phyloP scores from a whole-genome alignment of 2,888 invertebrate species.

The Baronia brevicornis region DNA sequence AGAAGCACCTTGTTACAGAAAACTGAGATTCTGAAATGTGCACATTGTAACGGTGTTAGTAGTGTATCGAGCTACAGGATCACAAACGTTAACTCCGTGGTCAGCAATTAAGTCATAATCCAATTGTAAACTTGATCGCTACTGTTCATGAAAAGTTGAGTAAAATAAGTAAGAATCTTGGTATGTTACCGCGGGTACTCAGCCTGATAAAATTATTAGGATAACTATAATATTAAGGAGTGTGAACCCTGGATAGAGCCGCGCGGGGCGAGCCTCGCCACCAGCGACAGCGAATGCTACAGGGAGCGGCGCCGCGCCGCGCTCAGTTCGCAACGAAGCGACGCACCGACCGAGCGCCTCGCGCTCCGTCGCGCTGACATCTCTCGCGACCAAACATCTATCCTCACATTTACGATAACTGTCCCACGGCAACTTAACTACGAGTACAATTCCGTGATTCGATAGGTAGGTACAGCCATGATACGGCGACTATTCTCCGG shows the following conservation, averaged over 20 bases:
- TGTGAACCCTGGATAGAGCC: constrained; percentile 16
- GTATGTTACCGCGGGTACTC: too few relatives aligned
- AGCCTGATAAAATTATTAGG: too few relatives aligned
- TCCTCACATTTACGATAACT: constrained; percentile 61
- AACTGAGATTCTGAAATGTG: too few relatives aligned
- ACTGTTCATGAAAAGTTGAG: too few relatives aligned
- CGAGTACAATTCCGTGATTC: constrained; percentile 13
- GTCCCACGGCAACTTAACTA: constrained; percentile 16
- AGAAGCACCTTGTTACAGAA: too few relatives aligned
- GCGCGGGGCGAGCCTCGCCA: constrained; percentile 38
- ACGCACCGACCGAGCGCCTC: constrained; percentile 63
- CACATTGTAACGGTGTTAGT: too few relatives aligned
- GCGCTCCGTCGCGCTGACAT: constrained; percentile 47
- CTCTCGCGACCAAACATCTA: constrained; percentile 57
- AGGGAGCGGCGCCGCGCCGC: constrained; percentile 58
- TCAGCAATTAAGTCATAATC: too few relatives aligned
- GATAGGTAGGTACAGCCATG: constrained; percentile 16
- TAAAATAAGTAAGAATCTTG: too few relatives aligned
- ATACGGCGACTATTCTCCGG: not conserved
- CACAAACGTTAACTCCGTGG: too few relatives aligned
- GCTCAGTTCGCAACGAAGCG: constrained; percentile 63
- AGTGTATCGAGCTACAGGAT: too few relatives aligned
- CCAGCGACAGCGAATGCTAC: constrained; percentile 29
- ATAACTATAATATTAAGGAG: not conserved
- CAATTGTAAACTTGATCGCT: too few relatives aligned